Conservation (phyloP, 1,140 invertebrate genomes). For the Theocolax elegans region DNA sequence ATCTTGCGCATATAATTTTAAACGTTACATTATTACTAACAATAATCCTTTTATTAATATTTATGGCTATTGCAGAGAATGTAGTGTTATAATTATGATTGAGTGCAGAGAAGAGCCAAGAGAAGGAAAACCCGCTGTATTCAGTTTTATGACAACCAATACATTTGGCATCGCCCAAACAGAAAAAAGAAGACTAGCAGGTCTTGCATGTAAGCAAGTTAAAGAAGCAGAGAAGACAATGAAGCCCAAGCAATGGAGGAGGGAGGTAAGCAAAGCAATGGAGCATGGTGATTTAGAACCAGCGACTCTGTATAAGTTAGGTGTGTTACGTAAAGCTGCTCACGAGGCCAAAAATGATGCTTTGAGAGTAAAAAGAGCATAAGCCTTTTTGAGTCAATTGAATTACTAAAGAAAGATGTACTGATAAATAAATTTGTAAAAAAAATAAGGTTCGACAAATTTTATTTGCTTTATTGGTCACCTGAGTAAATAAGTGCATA, state of each 20-base stretch:
- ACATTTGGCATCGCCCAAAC: not conserved
- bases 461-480: slow-evolving; percentile 4
- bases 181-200: not conserved
- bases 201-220: not conserved
- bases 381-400: not conserved
- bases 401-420: not conserved
- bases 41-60: not conserved
- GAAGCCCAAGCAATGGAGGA: slow-evolving; percentile 8
- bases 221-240: not conserved
- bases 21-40: not conserved
- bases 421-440: not conserved
- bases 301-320: not conserved
- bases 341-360: not conserved
- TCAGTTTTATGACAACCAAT: not conserved
- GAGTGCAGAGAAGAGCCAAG: not conserved
- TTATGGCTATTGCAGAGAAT: not conserved
- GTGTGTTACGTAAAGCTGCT: not conserved
- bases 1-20: not conserved
- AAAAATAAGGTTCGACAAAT: not conserved
- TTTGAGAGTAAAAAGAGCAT: not conserved
- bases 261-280: not conserved
- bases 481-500: slow-evolving; percentile 2
- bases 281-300: not conserved
- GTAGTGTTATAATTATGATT: not conserved
- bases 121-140: not conserved